phyloP scores from a whole-genome alignment of 2,888 invertebrate species.

The Mylabris sibirica region DNA sequence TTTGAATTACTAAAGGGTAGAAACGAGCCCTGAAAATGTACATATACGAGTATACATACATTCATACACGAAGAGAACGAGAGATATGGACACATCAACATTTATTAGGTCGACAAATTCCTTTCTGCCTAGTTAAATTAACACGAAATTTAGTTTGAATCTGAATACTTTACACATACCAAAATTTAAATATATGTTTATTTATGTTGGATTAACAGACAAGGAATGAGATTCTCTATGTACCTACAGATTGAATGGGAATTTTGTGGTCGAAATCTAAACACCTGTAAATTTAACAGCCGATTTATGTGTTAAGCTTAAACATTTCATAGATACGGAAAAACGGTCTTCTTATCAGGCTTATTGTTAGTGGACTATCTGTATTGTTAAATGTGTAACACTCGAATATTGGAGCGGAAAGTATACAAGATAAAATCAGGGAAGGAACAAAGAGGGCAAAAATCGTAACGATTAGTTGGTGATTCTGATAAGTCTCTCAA shows the following conservation, averaged over 20 bases:
- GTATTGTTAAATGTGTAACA: not conserved
- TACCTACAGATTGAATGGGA: not conserved
- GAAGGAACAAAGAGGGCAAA: not conserved
- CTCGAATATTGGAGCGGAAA: conserved; percentile 6
- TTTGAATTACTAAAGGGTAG: conserved; percentile 39
- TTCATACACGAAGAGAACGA: not conserved
- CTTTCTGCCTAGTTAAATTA: not conserved
- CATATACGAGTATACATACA: not conserved
- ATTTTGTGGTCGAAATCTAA: not conserved
- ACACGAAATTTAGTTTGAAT: not conserved
- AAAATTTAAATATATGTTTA: not conserved
- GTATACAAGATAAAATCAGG: not conserved
- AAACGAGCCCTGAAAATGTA: conserved; percentile 16
- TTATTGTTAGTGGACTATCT: not conserved
- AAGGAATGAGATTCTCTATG: too few relatives aligned
- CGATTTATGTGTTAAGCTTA: not conserved
- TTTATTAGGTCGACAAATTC: conserved; percentile 30
- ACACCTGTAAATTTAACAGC: not conserved
- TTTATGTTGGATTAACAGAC: not conserved
- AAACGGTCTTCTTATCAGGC: not conserved
- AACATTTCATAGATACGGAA: not conserved
- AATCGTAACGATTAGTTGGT: not conserved
- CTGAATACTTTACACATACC: not conserved
- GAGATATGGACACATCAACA: conserved; percentile 27
- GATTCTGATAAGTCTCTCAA: too few relatives aligned